Evolutionary conservation across 2,797 vertebrate genomes (phyloP), one percentile per base, ranked within the genome.

Genomic region (Syncerus caffer): DNA sequence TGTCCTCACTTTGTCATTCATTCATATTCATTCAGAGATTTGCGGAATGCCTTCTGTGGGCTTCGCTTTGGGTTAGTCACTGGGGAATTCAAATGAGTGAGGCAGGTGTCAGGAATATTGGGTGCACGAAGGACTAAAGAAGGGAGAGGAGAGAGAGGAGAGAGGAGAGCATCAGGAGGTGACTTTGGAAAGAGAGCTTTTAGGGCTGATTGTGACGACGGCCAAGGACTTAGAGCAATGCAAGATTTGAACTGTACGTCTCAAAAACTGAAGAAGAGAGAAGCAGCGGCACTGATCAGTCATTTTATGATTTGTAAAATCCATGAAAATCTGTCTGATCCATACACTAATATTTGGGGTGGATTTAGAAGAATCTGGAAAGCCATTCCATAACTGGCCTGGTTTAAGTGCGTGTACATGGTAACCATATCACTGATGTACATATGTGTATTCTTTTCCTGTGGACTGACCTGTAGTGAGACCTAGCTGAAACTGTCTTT

Each of bases 1-100:
- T 60, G 21, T 96, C 27, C 14, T 96, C 90, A 71, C 95, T 84
- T 74, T 94, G 47, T 96, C 94, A 53, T 89, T 96, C 90, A 96
- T 96, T 96, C 82, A 85, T 88, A 86, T 21, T 84, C 89, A 93
- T 86, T 96, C 83, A 91, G 34, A 83, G 57, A 86, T 78, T 79
- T 96, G 64, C 21, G 1, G 50, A 71, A 80, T 95, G 45, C 55
- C 60, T 96, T 71, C 47, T 87, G 16, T 95, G 83, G 60, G 27
- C 62, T 80, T 95, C n/a, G 0, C 23, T 25, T n/a, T 93, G 94
- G 67, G 34, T 50, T 79, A 50, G 16, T 92, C 55, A 51, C 50
- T 51, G 23, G 57, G 89, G 42, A 95, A 79, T 51, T 53, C 64
- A 71, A 93, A 92, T 7, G 31, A 92, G 84, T 51, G 88, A 58